Evolutionary conservation across 2,797 vertebrate genomes (phyloP), one percentile per base, ranked within the genome.

Genomic region (Pseudochaenichthys georgianus): DNA sequence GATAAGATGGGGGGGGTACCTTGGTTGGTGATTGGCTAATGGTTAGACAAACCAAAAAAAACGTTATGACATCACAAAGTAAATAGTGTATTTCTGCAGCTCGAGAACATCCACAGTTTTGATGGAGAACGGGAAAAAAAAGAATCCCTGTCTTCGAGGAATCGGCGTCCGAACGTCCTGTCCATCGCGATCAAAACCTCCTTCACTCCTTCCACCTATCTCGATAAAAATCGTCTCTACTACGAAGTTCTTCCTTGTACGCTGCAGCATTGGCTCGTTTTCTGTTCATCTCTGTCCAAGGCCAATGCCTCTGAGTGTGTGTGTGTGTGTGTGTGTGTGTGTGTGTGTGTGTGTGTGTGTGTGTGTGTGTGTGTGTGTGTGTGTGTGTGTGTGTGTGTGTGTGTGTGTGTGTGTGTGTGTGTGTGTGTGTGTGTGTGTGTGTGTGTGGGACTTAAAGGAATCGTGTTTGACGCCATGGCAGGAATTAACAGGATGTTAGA

Each of bases 401-500:
- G 45, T 53, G 31, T 15, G 34, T 65, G 21, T 70, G 67, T 11
- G 57, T 45, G 54, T 52, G 28, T 17, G 15, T 41, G n/a, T 53
- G 54, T 61, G 55, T 61, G 70, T 34, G 73, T 64, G 50, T 16
- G 42, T 52, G 72, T 46, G 45, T 21, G 46, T 41, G 55, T 47
- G 67, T 46, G 45, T 21, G 46, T 41, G 55, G 0, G 65, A 72
- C 83, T 71, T 68, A 0, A 76, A 82, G 61, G 77, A 84, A 70
- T 77, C 87, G 64, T 68, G 77, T 81, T 80, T 80, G 79, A 85
- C 54, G 77, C n/a, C 19, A 58, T 85, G n/a, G n/a, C 55, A 82
- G 84, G 87, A 85, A 77, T 89, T 89, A 89, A 86, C 83, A 87
- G 83, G 87, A 89, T 88, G 82, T 83, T 69, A 63, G 72, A 87